Evolutionary conservation across 2,888 invertebrate species (phyloP).

Genomic region (Dolichomitus sp.): DNA sequence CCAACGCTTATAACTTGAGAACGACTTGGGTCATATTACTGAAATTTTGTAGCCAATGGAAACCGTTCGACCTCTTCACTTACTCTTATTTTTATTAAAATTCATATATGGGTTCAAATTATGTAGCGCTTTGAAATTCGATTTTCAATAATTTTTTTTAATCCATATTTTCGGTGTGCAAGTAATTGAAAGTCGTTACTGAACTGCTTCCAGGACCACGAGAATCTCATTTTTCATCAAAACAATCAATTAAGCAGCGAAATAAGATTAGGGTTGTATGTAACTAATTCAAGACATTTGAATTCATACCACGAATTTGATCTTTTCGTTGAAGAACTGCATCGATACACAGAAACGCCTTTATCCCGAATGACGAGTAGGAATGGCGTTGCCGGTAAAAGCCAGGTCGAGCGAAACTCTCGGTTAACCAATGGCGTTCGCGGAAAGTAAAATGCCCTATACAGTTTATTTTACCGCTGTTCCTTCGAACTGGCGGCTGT

Average conservation of each 20-base stretch:
- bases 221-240: neutral
- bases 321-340: slow-evolving; percentile 38
- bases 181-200: too few species aligned
- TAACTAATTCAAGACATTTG: neutral
- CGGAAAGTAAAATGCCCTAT: slow-evolving; percentile 80
- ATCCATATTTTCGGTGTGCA: too few species aligned
- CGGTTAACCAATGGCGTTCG: slow-evolving; percentile 76
- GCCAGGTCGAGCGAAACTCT: slow-evolving; percentile 64
- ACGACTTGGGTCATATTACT: too few species aligned
- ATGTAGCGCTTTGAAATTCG: too few species aligned
- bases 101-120: too few species aligned
- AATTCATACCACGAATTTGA: neutral
- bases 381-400: slow-evolving; percentile 61
- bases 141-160: too few species aligned
- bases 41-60: too few species aligned
- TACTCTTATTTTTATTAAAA: too few species aligned
- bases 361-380: slow-evolving; percentile 38
- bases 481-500: slow-evolving; percentile 75
- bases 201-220: too few species aligned
- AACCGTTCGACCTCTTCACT: too few species aligned
- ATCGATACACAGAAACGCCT: slow-evolving; percentile 59
- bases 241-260: neutral
- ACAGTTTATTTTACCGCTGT: slow-evolving; percentile 82
- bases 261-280: neutral
- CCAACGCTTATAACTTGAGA: too few species aligned